phyloP scores from a whole-genome alignment of 2,888 invertebrate genomes.

The Lasioglossum villosulum region DNA sequence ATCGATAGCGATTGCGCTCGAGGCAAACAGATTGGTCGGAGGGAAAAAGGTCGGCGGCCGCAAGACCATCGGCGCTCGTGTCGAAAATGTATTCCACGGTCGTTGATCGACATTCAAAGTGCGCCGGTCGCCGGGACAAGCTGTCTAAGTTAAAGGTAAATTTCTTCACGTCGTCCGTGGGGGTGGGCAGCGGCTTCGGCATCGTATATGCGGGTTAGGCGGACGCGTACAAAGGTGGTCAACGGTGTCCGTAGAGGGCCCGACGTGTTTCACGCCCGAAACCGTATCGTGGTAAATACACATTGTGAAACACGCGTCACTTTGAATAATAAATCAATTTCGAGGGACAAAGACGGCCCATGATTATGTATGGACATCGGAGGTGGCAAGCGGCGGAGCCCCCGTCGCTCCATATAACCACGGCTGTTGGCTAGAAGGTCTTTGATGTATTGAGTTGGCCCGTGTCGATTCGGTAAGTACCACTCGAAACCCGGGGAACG shows the following conservation, averaged over 20 bases:
- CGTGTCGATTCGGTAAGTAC: slow-evolving; percentile 82
- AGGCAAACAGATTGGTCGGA: background rate
- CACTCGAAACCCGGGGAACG: slow-evolving; percentile 74
- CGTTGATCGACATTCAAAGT: slow-evolving; percentile 31
- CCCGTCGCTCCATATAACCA: slow-evolving; percentile 73
- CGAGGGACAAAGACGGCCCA: slow-evolving; percentile 83
- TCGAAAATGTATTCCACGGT: slow-evolving; percentile 28
- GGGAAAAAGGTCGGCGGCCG: background rate
- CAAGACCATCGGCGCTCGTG: background rate
- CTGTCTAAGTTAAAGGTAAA: slow-evolving; percentile 45
- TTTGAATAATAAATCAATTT: slow-evolving; percentile 85
- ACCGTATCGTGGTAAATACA: slow-evolving; percentile 82
- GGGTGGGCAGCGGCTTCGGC: slow-evolving; percentile 7
- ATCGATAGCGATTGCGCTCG: background rate
- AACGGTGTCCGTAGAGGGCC: slow-evolving; percentile 33
- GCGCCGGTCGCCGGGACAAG: slow-evolving; percentile 20
- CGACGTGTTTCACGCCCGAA: slow-evolving; percentile 71
- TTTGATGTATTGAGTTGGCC: slow-evolving; percentile 84
- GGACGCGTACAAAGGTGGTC: slow-evolving; percentile 67
- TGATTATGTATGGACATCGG: slow-evolving; percentile 84
- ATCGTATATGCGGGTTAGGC: slow-evolving; percentile 58
- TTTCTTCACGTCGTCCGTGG: slow-evolving; percentile 42
- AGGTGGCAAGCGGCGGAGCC: slow-evolving; percentile 67
- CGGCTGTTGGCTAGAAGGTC: slow-evolving; percentile 77
- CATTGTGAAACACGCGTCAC: slow-evolving; percentile 84